These are phyloP conservation scores for Oryctes rhinoceros DNA, from an alignment of 1,140 invertebrate genomes.

Conservation along the genomic window DNA sequence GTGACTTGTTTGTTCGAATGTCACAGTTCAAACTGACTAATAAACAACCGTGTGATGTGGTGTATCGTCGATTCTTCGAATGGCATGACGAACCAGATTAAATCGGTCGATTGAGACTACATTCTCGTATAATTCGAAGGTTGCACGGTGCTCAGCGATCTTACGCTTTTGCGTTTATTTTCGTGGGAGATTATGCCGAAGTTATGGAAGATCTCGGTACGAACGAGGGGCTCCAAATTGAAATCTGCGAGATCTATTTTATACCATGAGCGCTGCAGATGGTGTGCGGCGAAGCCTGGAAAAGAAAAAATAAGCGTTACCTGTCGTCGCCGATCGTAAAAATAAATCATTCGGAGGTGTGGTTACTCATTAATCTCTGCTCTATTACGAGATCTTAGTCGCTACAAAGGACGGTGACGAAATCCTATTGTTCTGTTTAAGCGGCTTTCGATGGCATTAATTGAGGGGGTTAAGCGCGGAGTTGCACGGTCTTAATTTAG, in stretches of 20 bases:
- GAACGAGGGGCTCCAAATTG: neutral
- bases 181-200: neutral
- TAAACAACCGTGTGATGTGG: neutral
- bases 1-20: neutral
- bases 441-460: neutral
- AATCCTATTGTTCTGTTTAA: neutral
- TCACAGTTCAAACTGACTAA: conserved; percentile 21
- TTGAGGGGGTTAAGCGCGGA: too few relatives aligned
- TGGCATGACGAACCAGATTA: neutral
- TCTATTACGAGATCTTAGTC: too few relatives aligned
- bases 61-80: neutral
- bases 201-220: neutral
- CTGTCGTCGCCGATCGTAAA: neutral
- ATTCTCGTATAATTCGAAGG: too few relatives aligned
- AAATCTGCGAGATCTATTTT: neutral
- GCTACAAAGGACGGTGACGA: too few relatives aligned
- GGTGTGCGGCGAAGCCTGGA: neutral
- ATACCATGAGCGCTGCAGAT: neutral
- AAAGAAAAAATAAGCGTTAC: neutral
- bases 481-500: too few relatives aligned
- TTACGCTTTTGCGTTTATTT: too few relatives aligned
- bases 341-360: neutral
- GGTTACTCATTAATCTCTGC: too few relatives aligned
- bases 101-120: too few relatives aligned
- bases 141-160: too few relatives aligned